These are phyloP conservation scores for Melozone crissalis DNA, from an alignment of 2,113 vertebrate species.

Conservation along the genomic window DNA sequence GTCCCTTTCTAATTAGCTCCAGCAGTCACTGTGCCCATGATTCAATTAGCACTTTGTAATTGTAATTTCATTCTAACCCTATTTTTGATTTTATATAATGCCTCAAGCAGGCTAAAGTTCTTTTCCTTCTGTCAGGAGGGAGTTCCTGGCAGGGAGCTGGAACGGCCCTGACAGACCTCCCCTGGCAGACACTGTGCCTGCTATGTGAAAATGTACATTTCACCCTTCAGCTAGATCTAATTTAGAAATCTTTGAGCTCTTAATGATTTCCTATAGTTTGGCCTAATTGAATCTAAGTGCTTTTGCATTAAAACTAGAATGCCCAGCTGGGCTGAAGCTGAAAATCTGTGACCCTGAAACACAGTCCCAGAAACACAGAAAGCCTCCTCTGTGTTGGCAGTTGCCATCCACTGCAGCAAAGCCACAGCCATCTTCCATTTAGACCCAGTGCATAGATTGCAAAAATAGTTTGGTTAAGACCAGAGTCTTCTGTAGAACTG, in stretches of 20 bases:
- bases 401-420: not conserved
- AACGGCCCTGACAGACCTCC: not conserved
- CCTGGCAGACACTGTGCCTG: not conserved
- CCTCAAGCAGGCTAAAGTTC: not conserved
- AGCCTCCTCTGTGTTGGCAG: not conserved
- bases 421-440: not conserved
- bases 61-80: constrained; percentile 20
- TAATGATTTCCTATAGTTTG: constrained; percentile 54
- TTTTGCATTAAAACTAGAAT: not conserved
- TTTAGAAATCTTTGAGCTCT: constrained; percentile 30
- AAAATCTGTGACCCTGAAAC: not conserved
- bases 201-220: not conserved
- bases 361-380: not conserved
- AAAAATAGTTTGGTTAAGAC: not conserved
- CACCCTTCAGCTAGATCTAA: constrained; percentile 40
- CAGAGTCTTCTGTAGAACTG: not conserved
- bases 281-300: constrained; percentile 26
- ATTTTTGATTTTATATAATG: not conserved
- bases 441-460: not conserved
- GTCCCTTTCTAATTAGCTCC: not conserved
- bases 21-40: not conserved
- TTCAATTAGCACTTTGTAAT: constrained; percentile 24
- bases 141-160: not conserved
- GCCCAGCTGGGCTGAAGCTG: not conserved
- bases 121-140: not conserved